Base-by-base conservation (phyloP, 1,140 invertebrate genomes). In the Cyphomyrmex costatus region DNA sequence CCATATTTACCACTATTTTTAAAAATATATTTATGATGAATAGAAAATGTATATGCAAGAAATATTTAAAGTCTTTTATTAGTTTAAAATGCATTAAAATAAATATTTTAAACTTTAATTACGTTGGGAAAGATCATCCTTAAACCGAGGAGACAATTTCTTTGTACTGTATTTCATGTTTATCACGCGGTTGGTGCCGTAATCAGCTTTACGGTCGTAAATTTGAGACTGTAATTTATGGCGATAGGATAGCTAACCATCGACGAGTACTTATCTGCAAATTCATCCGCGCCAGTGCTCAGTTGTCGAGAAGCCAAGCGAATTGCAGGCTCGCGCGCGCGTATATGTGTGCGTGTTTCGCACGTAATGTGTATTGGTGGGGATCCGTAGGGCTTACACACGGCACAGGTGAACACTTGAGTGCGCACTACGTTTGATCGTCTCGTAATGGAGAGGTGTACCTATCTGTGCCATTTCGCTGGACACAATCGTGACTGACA, bases 211-310 rank as follows among this genome's bases (percentile, higher is more conserved):
- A 46, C 27, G 79, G 24, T 46, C 68, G 42, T 83, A 83, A 83
- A 83, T 83, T 74, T 49, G n/a, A 27, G 68, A 61, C 53, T 71
- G 68, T 73, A 73, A 83, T 73, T 73, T 74, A 73, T 60, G 53
- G 53, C 68, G 68, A 83, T 83, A 73, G 79, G 79, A 83, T 66
- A 60, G 53, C 68, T 46, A 21, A 42, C 53, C 68, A 83, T 83
- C 53, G 79, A 24, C 79, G 53, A 83, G 68, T 83, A 83, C 68
- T 83, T 83, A 83, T 83, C 68, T 83, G n/a, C 68, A 83, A 83
- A 73, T 83, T 83, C 36, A 61, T 74, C 42, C 79, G 27, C 68
- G 79, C 56, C 53, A 30, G 53, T 73, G 79, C 36, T 60, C 70
- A 60, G 36, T 82, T 61, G 36, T 74, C 70, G 79, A 83, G 53